Percentiles rank a stretch among this genome's conserved stretches.
These are phyloP conservation scores for Arion vulgaris DNA, from an alignment of 1,140 invertebrate species.

Conservation along the genomic window DNA sequence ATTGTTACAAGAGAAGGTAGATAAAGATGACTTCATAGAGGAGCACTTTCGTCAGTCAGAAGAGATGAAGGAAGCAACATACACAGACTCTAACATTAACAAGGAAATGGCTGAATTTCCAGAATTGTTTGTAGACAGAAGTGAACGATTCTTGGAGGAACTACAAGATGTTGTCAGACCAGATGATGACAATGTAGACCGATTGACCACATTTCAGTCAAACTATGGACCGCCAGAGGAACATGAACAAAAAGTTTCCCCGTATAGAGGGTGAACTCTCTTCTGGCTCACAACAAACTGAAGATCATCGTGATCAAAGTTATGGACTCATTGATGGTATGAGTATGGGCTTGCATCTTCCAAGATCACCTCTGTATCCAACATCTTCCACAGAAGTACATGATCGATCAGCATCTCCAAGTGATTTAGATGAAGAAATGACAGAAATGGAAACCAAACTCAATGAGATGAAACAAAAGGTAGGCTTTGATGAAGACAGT, in stretches of 20 bases:
- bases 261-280: constrained; percentile 14
- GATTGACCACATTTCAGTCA: background rate
- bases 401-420: constrained; percentile 49
- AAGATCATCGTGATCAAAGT: background rate
- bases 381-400: constrained; percentile 54
- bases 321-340: constrained; percentile 32
- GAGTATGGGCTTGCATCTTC: constrained; percentile 40
- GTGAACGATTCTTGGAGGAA: constrained; percentile 48
- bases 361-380: constrained; percentile 42
- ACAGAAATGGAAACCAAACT: constrained; percentile 28
- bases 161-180: constrained; percentile 4
- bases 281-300: background rate
- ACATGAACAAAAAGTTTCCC: background rate
- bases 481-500: constrained; percentile 28
- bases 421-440: constrained; percentile 44
- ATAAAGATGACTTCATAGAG: background rate
- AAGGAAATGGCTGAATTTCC: constrained; percentile 11
- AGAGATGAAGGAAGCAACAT: background rate
- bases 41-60: background rate
- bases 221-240: background rate
- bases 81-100: background rate
- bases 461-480: constrained; percentile 18
- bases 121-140: constrained; percentile 52
- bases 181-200: constrained; percentile 25
- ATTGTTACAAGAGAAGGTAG: background rate